Percentiles rank a stretch among this genome's conserved stretches.
Conservation (phyloP, 1,140 invertebrate species). For the Zaprionus nigranus region DNA sequence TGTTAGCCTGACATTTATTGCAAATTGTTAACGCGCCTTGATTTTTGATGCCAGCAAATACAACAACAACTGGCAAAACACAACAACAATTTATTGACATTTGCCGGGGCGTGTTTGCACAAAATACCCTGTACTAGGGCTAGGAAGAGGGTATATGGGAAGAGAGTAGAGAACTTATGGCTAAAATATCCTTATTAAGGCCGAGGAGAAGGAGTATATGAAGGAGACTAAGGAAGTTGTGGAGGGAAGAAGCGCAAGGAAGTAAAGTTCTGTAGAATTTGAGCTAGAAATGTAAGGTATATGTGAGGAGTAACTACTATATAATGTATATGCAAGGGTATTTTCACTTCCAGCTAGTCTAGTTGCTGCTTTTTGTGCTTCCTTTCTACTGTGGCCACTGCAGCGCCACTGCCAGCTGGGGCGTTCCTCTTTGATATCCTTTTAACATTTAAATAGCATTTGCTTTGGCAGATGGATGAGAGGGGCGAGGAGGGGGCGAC, state of each 20-base stretch:
- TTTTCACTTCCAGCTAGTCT: background rate
- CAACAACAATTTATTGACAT: conserved; percentile 27
- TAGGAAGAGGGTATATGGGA: background rate
- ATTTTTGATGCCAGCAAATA: conserved; percentile 44
- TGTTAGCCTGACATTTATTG: conserved; percentile 28
- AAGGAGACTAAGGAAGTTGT: background rate
- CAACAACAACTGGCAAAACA: conserved; percentile 1
- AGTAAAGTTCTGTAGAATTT: too few species aligned
- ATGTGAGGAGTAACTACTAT: background rate
- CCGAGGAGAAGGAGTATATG: too few species aligned
- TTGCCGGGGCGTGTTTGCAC: background rate
- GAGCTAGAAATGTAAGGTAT: background rate
- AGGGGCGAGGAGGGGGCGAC: background rate
- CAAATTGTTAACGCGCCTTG: conserved; percentile 40
- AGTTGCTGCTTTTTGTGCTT: background rate
- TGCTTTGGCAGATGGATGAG: background rate
- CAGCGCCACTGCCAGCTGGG: conserved; percentile 7
- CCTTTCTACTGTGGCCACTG: background rate
- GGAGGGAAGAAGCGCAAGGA: too few species aligned
- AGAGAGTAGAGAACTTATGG: background rate
- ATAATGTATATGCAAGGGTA: background rate
- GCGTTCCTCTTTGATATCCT: conserved; percentile 9
- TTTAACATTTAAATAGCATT: conserved; percentile 33
- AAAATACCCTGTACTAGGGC: background rate
- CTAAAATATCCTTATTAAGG: too few species aligned